A percentile compares a stretch with the other conserved stretches of the same genome.
Evolutionary conservation across 2,113 vertebrate genomes (phyloP).

Genomic region (Stictonetta naevosa): DNA sequence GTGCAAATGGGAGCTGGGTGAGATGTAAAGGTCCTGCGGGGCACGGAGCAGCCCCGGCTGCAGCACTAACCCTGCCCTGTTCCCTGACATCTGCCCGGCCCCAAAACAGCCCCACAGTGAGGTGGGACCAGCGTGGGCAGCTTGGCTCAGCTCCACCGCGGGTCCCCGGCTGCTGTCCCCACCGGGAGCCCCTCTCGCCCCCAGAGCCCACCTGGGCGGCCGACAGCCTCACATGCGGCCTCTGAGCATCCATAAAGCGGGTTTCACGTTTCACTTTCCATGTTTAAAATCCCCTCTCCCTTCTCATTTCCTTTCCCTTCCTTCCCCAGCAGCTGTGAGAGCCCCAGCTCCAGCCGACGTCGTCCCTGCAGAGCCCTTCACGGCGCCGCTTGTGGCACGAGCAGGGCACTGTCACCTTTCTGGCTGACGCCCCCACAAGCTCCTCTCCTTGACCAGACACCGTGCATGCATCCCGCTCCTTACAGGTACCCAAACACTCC

Average conservation of each 20-base stretch:
- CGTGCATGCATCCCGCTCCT: not conserved
- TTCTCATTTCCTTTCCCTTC: not conserved
- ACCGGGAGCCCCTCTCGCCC: not conserved
- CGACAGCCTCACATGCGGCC: not conserved
- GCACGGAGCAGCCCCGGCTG: not conserved
- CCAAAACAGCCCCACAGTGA: not conserved
- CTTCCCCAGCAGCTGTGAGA: not conserved
- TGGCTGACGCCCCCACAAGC: not conserved
- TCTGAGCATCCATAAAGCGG: not conserved
- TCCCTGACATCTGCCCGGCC: too few relatives aligned
- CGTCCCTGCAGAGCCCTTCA: accelerated
- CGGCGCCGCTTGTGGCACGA: not conserved
- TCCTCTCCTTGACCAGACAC: not conserved
- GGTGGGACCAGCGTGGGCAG: not conserved
- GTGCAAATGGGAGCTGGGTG: not conserved
- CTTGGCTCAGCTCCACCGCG: not conserved
- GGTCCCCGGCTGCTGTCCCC: not conserved
- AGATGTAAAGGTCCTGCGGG: accelerated
- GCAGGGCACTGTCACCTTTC: not conserved
- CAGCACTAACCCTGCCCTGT: not conserved
- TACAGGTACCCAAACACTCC: not conserved
- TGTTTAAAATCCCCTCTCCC: not conserved
- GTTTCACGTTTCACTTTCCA: not conserved
- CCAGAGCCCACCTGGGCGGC: not conserved
- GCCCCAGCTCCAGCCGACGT: not conserved